Percentiles rank a stretch among this genome's conserved stretches.
Conservation (phyloP, 2,888 invertebrate species). For the Rosalia funebris region DNA sequence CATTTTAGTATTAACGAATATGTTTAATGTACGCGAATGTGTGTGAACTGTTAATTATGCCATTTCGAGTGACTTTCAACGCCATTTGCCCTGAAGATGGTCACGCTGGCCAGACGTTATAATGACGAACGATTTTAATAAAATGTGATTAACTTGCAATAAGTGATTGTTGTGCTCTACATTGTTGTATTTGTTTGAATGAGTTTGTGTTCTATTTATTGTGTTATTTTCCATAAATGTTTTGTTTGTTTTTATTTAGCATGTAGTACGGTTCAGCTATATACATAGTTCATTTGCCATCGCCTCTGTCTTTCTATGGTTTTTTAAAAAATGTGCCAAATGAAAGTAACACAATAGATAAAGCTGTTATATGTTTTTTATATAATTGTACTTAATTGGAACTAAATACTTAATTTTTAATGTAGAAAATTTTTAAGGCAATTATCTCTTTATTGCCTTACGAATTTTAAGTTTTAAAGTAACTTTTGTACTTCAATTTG, state of each 20-base stretch:
- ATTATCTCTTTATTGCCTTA: conserved; percentile 4
- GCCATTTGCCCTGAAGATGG: conserved; percentile 43
- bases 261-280: conserved; percentile 5
- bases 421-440: conserved; percentile 7
- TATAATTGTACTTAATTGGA: conserved; percentile 39
- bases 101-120: conserved; percentile 32
- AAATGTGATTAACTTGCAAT: conserved; percentile 60
- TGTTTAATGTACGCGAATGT: conserved; percentile 29
- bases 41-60: conserved; percentile 30
- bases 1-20: conserved; percentile 28
- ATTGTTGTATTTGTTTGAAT: conserved; percentile 31
- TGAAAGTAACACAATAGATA: conserved; percentile 44
- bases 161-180: conserved; percentile 58
- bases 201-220: conserved; percentile 27
- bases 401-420: conserved; percentile 16
- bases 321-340: conserved; percentile 51
- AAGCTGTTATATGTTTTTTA: conserved; percentile 29
- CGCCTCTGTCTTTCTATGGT: conserved; percentile 4
- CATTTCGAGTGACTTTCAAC: conserved; percentile 38
- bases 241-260: conserved; percentile 26
- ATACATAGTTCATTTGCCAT: conserved; percentile 4
- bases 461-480: conserved; percentile 1
- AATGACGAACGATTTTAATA: conserved; percentile 46
- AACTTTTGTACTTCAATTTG: conserved; percentile 5
- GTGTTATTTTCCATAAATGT: conserved; percentile 32